These are phyloP conservation scores for Lysandra bellargus DNA, from an alignment of 2,888 invertebrate species.

Conservation along the genomic window DNA sequence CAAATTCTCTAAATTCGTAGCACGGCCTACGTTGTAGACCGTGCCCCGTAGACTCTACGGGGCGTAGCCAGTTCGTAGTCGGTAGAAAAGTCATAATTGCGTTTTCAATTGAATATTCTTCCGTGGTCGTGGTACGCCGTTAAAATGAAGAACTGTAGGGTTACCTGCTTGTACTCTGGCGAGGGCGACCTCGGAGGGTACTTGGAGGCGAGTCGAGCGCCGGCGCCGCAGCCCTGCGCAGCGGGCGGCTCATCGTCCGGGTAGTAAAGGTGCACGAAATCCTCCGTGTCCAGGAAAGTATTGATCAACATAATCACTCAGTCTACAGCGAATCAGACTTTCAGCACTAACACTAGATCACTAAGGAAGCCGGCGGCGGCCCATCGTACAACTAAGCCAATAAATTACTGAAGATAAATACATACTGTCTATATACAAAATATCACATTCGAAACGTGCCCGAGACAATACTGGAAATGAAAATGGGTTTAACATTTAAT, in stretches of 20 bases:
- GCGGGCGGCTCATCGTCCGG: slow-evolving; percentile 71
- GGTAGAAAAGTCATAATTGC: neutral
- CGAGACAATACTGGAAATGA: slow-evolving; percentile 8
- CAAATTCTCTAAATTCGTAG: neutral
- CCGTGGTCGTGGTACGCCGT: no score
- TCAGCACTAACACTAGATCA: slow-evolving; percentile 47
- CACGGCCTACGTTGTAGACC: neutral
- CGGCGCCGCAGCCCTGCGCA: slow-evolving; percentile 71
- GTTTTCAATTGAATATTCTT: no score
- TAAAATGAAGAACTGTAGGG: neutral
- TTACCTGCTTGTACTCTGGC: slow-evolving; percentile 70
- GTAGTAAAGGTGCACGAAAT: slow-evolving; percentile 77
- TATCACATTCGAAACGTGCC: slow-evolving; percentile 24
- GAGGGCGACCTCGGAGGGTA: slow-evolving; percentile 69
- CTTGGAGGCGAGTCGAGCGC: slow-evolving; percentile 73
- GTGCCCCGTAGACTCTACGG: no score
- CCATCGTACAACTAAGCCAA: slow-evolving; percentile 22
- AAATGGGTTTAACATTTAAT: neutral
- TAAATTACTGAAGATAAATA: slow-evolving; percentile 27
- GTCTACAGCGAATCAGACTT: slow-evolving; percentile 52
- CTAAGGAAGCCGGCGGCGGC: slow-evolving; percentile 22
- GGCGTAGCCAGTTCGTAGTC: neutral
- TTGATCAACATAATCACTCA: slow-evolving; percentile 77
- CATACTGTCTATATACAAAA: slow-evolving; percentile 29
- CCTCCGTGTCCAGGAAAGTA: slow-evolving; percentile 78